Evolutionary conservation across 2,797 vertebrate species (phyloP), one percentile per base, ranked within the genome.

Genomic region (Triplophysa bombifrons): DNA sequence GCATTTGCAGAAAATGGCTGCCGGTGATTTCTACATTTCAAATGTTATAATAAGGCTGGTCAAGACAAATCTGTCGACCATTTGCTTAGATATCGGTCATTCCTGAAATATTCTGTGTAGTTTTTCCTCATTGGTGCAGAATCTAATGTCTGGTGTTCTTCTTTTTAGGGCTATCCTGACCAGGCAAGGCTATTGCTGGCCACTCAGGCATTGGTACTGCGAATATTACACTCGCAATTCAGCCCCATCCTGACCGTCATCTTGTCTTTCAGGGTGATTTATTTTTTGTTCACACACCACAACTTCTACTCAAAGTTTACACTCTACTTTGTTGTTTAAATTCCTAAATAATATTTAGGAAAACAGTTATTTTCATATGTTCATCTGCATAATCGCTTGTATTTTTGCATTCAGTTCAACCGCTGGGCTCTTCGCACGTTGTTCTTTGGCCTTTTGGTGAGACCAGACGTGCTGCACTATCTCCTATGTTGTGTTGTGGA

Each of bases 101-200:
- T 3, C 12, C 17, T 55, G 3, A 55, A 55, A 77, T 48, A 6
- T 25, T 14, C 41, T 41, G 3, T 2, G 1, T 19, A 19, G 3
- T 41, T 34, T 44, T 53, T 13, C 3, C 16, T 30, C 14, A 4
- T 44, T 46, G 58, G 3, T 44, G 46, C 14, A 55, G 6, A 0
- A 25, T 44, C 14, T 56, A n/a, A 73, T 38, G 12, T 44, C 50
- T 19, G 27, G 44, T 22, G 51, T 19, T 17, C 0, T 0, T 51
- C 9, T n/a, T 12, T 71, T 0, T 85, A 94, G 93, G 80, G 48
- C 38, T 92, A 90, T 72, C 91, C 92, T 16, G 85, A 91, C 51
- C 93, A 93, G 85, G 88, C 91, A 5, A 53, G 93, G 82, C 68
- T 94, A 75, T 84, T 93, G 30, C 78, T 94, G 85, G 87, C 90